These are phyloP conservation scores for Dendrophyllia cribrosa DNA, from an alignment of 64 coral and sea anemone genomes.

Conservation along the genomic window DNA sequence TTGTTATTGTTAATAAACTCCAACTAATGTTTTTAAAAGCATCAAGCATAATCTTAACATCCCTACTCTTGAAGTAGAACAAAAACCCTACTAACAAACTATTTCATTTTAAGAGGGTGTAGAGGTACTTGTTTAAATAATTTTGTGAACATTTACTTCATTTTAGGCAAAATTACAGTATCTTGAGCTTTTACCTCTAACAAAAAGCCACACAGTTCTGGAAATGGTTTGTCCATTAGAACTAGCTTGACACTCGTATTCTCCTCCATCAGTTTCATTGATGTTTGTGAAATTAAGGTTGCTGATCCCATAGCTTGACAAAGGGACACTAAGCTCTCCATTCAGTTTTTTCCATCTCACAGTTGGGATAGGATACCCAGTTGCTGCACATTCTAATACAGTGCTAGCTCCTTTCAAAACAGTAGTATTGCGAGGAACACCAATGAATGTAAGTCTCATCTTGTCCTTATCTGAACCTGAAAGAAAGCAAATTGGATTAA, in stretches of 20 bases:
- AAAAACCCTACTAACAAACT: no score
- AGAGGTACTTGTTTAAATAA: no score
- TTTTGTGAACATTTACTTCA: no score
- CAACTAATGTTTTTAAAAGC: no score
- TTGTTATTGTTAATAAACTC: no score
- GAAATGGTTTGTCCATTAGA: constrained; percentile 74
- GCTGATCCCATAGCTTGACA: constrained; percentile 32
- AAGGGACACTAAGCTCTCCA: background rate
- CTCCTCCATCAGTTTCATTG: constrained; percentile 61
- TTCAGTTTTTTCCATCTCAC: constrained; percentile 81
- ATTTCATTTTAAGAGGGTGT: no score
- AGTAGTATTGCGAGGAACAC: constrained; percentile 68
- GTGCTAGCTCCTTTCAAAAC: constrained; percentile 34
- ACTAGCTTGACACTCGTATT: constrained; percentile 77
- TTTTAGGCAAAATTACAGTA: background rate
- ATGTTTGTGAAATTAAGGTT: constrained; percentile 65
- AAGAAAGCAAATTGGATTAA: background rate
- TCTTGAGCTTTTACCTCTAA: constrained; percentile 67
- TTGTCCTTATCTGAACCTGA: constrained; percentile 2
- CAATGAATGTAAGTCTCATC: constrained; percentile 36
- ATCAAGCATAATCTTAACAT: no score
- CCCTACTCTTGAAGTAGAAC: no score
- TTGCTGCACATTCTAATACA: constrained; percentile 82
- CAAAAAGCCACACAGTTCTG: constrained; percentile 72
- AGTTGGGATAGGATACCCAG: constrained; percentile 71